Conservation (phyloP, 2,113 vertebrate species). For the Lepus europaeus region DNA sequence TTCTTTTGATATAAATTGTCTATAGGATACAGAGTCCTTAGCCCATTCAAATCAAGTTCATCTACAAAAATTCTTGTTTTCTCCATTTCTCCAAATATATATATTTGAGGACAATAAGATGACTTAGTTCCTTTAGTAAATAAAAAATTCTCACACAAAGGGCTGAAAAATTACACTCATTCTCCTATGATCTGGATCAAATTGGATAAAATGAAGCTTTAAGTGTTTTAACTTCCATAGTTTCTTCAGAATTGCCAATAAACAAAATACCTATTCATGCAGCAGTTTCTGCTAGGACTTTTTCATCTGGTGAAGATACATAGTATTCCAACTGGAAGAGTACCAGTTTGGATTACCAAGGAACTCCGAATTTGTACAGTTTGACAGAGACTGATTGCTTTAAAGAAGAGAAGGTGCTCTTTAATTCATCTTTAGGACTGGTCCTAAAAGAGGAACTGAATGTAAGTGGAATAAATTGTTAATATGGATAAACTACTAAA, state of each 20-base stretch:
- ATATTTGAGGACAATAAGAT: slow-evolving; percentile 92
- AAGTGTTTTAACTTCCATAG: slow-evolving; percentile 95
- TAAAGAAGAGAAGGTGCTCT: slow-evolving; percentile 96
- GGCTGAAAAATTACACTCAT: slow-evolving; percentile 98
- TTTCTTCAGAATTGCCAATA: slow-evolving; percentile 91
- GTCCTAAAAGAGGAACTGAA: slow-evolving; percentile 69
- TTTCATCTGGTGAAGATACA: slow-evolving; percentile 98
- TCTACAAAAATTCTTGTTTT: slow-evolving; percentile 97
- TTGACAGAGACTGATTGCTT: slow-evolving; percentile 97
- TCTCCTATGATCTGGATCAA: slow-evolving; percentile 95
- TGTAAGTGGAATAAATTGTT: slow-evolving; percentile 73
- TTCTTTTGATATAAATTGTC: slow-evolving; percentile 93
- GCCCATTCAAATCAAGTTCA: slow-evolving; percentile 98
- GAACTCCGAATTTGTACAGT: slow-evolving; percentile 96
- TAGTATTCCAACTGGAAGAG: slow-evolving; percentile 94
- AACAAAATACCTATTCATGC: slow-evolving; percentile 96
- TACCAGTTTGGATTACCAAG: slow-evolving; percentile 90
- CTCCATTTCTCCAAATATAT: slow-evolving; percentile 94
- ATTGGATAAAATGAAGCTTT: slow-evolving; percentile 88
- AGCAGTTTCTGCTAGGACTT: slow-evolving; percentile 97
- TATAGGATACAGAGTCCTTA: slow-evolving; percentile 96
- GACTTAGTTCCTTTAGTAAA: slow-evolving; percentile 99
- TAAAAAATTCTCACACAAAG: slow-evolving; percentile 93
- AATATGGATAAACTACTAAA: slow-evolving; percentile 72
- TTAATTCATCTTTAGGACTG: slow-evolving; percentile 83